Base-by-base conservation (phyloP, 2,113 vertebrate genomes). In the Gorilla gorilla region DNA sequence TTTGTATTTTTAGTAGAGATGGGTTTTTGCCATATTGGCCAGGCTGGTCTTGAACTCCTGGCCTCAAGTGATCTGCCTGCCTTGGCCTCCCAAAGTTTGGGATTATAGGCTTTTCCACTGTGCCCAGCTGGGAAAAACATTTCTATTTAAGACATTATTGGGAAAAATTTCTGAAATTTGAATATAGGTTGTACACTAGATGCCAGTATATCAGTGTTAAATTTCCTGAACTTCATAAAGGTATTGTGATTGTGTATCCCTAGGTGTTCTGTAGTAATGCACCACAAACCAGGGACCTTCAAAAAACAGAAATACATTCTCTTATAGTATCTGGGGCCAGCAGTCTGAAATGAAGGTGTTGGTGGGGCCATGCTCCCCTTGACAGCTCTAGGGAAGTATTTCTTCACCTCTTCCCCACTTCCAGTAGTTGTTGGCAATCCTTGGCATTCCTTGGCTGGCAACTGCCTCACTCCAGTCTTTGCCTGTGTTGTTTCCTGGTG, bases 171-270 rank as follows among this genome's bases (percentile, higher is more conserved):
- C 75, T 22, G 50, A 92, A 84, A 90, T 89, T 94, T 85, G 16
- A 94, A 50, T 78, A 30, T 78, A 76, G n/a, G 9, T n/a, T 91
- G 9, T 81, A 12, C 78, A 30, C 90, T 55, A 85, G 45, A 75
- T 89, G n/a, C 6, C 79, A 83, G 13, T 66, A 64, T 75, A 52
- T 75, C 57, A 10, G 0, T 76, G 25, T 81, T 88, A 40, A 80
- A 72, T 88, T 94, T 90, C 50, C 35, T 66, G 22, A 50, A 64
- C 20, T 75, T 76, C 7, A 11, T 76, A 40, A 43, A 13, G 81
- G 7, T 12, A 6, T 32, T n/a, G 8, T 68, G 27, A 40, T 45
- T 92, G 43, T 85, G 10, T 76, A n/a, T 66, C 50, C 23, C 14
- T 66, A 38, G 20, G 30, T 11, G n/a, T 73, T 35, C 70, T 85